Conservation (phyloP, 2,888 invertebrate genomes). For the Dione juno region DNA sequence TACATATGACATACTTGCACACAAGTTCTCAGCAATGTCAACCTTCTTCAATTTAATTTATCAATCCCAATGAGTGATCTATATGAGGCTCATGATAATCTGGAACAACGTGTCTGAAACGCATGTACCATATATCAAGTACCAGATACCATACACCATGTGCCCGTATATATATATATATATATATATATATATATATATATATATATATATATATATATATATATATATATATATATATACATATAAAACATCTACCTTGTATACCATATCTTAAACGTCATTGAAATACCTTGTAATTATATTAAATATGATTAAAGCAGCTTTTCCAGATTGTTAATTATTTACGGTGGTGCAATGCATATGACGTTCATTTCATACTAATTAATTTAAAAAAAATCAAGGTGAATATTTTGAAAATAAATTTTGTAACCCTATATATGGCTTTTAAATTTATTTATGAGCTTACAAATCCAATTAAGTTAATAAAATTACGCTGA, state of each 20-base stretch:
- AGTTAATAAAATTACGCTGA: not conserved
- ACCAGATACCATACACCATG: no score
- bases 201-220: no score
- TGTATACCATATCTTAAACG: no score
- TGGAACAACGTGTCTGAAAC: not conserved
- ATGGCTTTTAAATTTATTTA: not conserved
- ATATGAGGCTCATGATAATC: constrained; percentile 28
- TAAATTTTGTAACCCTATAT: not conserved
- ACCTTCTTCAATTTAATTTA: constrained; percentile 66
- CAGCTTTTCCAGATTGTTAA: not conserved
- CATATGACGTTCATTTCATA: not conserved
- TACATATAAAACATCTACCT: no score
- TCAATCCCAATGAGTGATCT: constrained; percentile 34
- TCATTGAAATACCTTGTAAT: not conserved
- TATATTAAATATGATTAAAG: not conserved
- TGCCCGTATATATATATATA: no score
- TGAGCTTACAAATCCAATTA: not conserved
- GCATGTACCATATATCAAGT: no score
- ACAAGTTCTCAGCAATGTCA: constrained; percentile 78
- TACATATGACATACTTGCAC: constrained; percentile 49
- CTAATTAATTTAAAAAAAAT: constrained; percentile 16
- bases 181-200: no score
- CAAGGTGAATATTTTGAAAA: constrained; percentile 10
- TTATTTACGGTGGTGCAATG: not conserved
- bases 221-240: no score